Percentiles rank a stretch among this genome's conserved stretches.
phyloP scores from a whole-genome alignment of 2,113 vertebrate genomes.

The Tonatia bakeri region DNA sequence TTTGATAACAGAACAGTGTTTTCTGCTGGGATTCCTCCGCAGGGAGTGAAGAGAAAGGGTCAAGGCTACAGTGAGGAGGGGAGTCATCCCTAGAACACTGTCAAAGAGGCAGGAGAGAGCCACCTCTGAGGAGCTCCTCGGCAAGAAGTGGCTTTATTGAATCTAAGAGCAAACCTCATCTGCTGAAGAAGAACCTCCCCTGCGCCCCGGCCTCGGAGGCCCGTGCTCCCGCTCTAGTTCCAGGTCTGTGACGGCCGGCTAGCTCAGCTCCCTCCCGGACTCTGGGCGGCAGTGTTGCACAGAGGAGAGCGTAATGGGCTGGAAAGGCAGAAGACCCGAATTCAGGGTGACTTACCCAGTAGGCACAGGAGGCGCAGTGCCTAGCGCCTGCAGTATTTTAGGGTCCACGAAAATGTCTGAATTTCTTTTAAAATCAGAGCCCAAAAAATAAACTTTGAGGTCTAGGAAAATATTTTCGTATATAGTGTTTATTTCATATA shows the following conservation, averaged over 20 bases:
- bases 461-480: slow-evolving; percentile 41
- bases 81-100: background rate
- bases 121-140: background rate
- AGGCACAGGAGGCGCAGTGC: background rate
- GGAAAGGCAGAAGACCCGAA: background rate
- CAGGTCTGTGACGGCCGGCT: background rate
- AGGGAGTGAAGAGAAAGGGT: background rate
- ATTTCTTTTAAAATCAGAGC: slow-evolving; percentile 7
- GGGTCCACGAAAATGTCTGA: background rate
- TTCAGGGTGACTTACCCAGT: background rate
- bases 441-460: slow-evolving; percentile 22
- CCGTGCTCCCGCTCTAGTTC: background rate
- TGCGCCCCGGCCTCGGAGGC: background rate
- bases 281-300: slow-evolving; percentile 37
- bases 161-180: background rate
- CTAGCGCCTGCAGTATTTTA: background rate
- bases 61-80: background rate
- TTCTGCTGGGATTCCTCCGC: background rate
- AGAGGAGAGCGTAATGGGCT: background rate
- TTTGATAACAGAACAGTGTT: background rate
- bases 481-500: background rate
- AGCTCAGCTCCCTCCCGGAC: background rate
- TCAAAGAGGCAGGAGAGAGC: background rate
- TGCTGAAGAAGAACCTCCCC: background rate
- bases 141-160: background rate